phyloP scores from a whole-genome alignment of 2,113 vertebrate species.

The Siniperca chuatsi region DNA sequence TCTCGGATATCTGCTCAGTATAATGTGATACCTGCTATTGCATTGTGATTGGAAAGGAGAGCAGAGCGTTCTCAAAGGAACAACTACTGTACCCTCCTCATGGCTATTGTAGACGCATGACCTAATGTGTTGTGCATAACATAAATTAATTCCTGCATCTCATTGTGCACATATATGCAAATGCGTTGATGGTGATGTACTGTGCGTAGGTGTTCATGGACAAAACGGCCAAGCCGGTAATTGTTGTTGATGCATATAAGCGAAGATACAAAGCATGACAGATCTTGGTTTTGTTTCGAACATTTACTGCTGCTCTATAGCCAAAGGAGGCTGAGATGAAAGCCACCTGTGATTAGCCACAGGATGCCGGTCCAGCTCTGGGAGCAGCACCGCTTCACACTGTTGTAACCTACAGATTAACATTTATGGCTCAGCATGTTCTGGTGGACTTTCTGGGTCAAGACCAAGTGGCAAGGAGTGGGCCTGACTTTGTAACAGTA shows the following conservation, averaged over 20 bases:
- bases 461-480: constrained; percentile 72
- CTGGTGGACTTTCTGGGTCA: constrained; percentile 79
- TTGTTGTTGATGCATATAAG: constrained; percentile 28
- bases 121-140: constrained; percentile 46
- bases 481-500: constrained; percentile 60
- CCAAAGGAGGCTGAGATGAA: constrained; percentile 69
- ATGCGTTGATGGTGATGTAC: constrained; percentile 10
- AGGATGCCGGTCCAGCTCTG: constrained; percentile 70
- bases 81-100: background rate
- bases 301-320: constrained; percentile 37
- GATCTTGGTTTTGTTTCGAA: constrained; percentile 44
- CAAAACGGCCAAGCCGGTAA: constrained; percentile 20
- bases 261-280: constrained; percentile 6
- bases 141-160: constrained; percentile 45
- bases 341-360: constrained; percentile 73
- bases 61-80: constrained; percentile 38
- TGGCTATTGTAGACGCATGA: constrained; percentile 39
- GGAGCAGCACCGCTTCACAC: constrained; percentile 63
- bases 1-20: constrained; percentile 31
- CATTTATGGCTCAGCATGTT: constrained; percentile 78
- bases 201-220: constrained; percentile 10
- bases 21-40: constrained; percentile 55
- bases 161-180: constrained; percentile 14
- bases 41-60: constrained; percentile 52
- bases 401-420: constrained; percentile 79